Base-by-base conservation (phyloP, 2,113 vertebrate genomes). In the Papio anubis region DNA sequence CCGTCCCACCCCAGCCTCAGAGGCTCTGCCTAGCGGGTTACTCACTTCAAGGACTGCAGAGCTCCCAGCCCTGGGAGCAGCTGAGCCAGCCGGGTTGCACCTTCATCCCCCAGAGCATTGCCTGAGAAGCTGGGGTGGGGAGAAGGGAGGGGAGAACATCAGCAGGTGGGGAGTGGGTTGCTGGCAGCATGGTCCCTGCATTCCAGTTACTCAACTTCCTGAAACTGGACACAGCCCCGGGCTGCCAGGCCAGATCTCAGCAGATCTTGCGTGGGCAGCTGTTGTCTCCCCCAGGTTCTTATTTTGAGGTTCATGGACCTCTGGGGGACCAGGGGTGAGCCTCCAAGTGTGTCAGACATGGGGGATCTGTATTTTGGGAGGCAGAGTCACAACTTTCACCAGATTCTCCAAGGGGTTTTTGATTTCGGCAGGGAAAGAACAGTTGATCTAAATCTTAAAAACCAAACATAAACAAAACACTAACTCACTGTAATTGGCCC, bases 41-140 rank as follows among this genome's bases (percentile, higher is more conserved):
- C 99, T 99, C 97, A 99, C 99, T 98, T 98, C 73, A 99, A 96
- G 93, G 99, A 99, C 85, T 75, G 96, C 93, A 99, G 96, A 14
- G 80, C 73, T 5, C 95, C 97, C 66, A 99, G 94, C 25, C 80
- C 55, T 0, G 98, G 98, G 40, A 99, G 98, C 85, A 98, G 38
- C 2, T 95, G 98, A 55, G 99, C 93, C 57, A 99, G 75, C 88
- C 97, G 98, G 94, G 55, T 5, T 5, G 98, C 98, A 11, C 99
- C 99, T 43, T 98, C 80, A 0, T 99, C 99, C 35, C 98, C 98
- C 75, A 99, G 98, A 8, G 27, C 25, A 72, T 99, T 99, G 32
- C 16, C 76, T 6, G 99, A 99, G 52, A 99, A 97, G 98, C 99
- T 99, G 90, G 52, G 16, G 64, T 52, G 55, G 18, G 79, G 79